These are phyloP conservation scores for Brachyalestes nurse DNA, from an alignment of 2,797 vertebrate species.

Conservation along the genomic window DNA sequence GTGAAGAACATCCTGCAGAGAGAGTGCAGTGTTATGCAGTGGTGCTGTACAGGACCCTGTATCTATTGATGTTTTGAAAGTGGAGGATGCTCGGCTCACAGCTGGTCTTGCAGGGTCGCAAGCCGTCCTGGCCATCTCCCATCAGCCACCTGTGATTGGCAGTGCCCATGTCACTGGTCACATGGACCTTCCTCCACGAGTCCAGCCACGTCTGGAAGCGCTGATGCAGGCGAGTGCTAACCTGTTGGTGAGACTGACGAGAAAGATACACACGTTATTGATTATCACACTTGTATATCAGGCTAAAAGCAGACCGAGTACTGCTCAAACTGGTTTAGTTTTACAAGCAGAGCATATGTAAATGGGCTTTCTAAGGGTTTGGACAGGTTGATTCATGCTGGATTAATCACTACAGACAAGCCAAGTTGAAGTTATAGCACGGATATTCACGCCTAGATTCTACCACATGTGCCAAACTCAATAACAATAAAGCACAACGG, in stretches of 20 bases:
- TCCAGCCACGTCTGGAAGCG: constrained; percentile 93
- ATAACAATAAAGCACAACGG: background rate
- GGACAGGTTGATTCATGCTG: background rate
- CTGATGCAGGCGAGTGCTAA: constrained; percentile 92
- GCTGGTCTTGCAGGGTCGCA: constrained; percentile 91
- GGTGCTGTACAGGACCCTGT: constrained; percentile 91
- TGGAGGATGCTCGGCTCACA: constrained; percentile 88
- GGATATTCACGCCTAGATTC: background rate
- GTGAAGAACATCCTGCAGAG: background rate
- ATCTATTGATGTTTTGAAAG: constrained; percentile 95
- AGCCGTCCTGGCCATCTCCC: constrained; percentile 89
- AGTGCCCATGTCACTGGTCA: constrained; percentile 89
- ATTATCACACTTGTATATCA: background rate
- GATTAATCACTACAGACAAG: background rate
- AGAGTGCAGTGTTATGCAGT: constrained; percentile 58
- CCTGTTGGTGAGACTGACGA: constrained; percentile 91
- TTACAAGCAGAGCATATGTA: background rate
- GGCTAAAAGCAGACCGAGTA: background rate
- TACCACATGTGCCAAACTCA: background rate
- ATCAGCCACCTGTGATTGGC: constrained; percentile 91
- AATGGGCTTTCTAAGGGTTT: background rate
- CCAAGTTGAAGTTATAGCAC: background rate
- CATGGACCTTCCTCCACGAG: constrained; percentile 91
- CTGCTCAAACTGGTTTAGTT: background rate
- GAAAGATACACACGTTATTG: background rate